Conservation (phyloP, 1,140 invertebrate species). For the Euura lappo region DNA sequence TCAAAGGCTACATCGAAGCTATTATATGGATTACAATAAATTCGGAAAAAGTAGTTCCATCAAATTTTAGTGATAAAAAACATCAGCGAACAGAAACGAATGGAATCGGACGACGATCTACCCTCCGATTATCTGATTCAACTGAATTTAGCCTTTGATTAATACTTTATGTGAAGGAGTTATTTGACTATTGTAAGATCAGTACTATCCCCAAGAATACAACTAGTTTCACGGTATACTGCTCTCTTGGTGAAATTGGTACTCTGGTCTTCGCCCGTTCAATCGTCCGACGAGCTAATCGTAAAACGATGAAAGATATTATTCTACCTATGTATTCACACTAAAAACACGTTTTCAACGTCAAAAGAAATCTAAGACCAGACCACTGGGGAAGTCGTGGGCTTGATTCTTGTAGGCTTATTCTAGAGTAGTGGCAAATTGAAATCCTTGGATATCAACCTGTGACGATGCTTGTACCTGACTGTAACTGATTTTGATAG, state of each 20-base stretch:
- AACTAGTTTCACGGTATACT: background rate
- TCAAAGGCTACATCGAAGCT: too few species aligned
- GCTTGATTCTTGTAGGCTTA: background rate
- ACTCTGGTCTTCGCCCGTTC: background rate
- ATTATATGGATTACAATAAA: too few species aligned
- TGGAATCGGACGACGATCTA: background rate
- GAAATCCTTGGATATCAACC: background rate
- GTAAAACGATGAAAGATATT: background rate
- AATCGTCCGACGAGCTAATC: background rate
- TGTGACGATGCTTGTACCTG: background rate
- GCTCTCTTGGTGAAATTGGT: background rate
- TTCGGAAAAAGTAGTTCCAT: too few species aligned
- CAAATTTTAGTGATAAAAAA: too few species aligned
- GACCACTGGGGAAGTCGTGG: background rate
- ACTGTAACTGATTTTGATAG: background rate
- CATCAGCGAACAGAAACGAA: too few species aligned
- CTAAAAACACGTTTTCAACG: background rate
- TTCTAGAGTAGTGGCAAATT: background rate
- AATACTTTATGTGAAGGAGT: background rate
- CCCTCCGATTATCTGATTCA: slow-evolving; percentile 2
- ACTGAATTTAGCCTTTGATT: background rate
- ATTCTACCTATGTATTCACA: slow-evolving; percentile 7
- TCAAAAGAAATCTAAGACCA: background rate
- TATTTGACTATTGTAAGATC: background rate
- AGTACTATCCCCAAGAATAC: background rate